Base-by-base conservation (phyloP, 2,888 invertebrate genomes). In the Troides oblongomaculatus region DNA sequence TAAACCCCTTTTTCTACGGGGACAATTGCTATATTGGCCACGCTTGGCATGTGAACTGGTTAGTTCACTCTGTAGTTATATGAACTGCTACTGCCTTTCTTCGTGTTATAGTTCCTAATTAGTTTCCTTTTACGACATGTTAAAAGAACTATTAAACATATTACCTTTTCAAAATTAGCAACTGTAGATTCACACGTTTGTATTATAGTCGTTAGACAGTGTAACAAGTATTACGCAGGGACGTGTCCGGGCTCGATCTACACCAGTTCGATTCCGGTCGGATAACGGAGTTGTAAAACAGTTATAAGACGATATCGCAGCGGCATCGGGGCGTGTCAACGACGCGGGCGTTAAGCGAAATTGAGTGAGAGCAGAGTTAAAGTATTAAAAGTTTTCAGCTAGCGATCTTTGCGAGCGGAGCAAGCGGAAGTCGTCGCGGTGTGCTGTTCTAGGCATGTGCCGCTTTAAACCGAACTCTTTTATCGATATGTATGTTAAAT, bases 351-450 rank as follows among this genome's bases (percentile, higher is more conserved):
- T 84, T 87, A 85, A 88, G 86, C 86, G 88, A 90, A 92, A 91
- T 91, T 89, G 92, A 91, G 90, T 88, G 90, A 91, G 88, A 91
- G 89, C 87, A 86, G 87, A 89, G 90, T 91, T 90, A 91, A 92
- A 88, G 92, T 92, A 92, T 92, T 92, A 92, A 91, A 92, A 92
- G 90, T 92, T 92, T 92, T 90, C 88, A 92, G 87, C 87, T 81
- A 85, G 83, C 89, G 90, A 90, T 90, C 90, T 89, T 86, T 82
- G 84, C 74, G 81, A 78, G 82, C 80, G 81, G 78, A 79, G 77
- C 78, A 81, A 82, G 81, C 81, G 83, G 82, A 70, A 71, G 74
- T 73, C 73, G 71, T 74, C 82, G 78, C 80, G 77, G 74, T 78
- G 74, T 68, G 56, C 69, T 65, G 61, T 57, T 50, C 21, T 73